Evolutionary conservation across 2,113 vertebrate genomes (phyloP).

Genomic region (Chaetorhynchus papuensis): DNA sequence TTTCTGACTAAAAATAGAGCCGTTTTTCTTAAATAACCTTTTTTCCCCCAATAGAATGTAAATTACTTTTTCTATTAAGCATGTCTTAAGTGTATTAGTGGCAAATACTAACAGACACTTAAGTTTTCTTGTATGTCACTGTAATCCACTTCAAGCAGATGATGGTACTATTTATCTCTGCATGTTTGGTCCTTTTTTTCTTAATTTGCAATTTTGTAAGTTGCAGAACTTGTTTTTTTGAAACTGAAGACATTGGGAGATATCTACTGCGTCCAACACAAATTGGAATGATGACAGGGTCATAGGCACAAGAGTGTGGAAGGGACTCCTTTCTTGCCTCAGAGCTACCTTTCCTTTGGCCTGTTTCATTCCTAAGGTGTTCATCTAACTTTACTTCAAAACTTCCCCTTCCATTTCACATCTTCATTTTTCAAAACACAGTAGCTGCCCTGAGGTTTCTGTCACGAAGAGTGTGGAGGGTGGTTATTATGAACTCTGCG

Average conservation of each 20-base stretch:
- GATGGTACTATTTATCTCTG: neutral
- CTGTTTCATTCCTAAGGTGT: neutral
- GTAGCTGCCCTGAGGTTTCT: neutral
- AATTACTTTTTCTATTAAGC: neutral
- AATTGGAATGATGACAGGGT: neutral
- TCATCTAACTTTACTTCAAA: neutral
- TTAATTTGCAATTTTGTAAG: neutral
- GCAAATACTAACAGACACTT: neutral
- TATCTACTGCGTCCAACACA: neutral
- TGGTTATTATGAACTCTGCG: neutral
- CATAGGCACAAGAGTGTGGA: neutral
- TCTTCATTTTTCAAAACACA: neutral
- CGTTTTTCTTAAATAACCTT: neutral
- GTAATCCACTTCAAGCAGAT: neutral
- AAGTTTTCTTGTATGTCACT: neutral
- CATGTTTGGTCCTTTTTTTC: neutral
- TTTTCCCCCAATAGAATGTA: neutral
- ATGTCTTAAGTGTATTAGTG: neutral
- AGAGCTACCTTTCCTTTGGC: neutral
- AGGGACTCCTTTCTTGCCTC: neutral
- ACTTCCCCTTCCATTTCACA: neutral
- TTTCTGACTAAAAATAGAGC: neutral
- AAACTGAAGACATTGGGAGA: neutral
- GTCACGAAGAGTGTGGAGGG: neutral
- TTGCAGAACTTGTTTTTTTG: neutral